These are phyloP conservation scores for Halcyon leucocephala DNA, from an alignment of 2,797 vertebrate genomes.

Conservation along the genomic window DNA sequence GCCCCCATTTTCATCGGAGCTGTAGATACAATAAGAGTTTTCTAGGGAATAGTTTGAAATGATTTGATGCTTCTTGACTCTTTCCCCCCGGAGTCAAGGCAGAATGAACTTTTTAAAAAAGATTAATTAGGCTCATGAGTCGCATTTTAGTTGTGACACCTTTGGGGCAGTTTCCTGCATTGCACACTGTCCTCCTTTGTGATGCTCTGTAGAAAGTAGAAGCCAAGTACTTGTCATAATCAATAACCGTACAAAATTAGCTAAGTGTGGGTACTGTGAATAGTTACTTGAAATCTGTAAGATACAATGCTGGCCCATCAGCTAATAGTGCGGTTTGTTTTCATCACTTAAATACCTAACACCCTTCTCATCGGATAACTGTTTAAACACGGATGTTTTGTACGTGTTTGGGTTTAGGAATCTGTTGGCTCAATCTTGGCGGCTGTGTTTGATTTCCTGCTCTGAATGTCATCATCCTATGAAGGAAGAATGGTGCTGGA, in stretches of 20 bases:
- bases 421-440: neutral
- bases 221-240: neutral
- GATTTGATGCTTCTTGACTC: neutral
- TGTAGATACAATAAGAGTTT: neutral
- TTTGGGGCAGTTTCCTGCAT: neutral
- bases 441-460: neutral
- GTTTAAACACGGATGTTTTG: neutral
- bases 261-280: neutral
- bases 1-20: neutral
- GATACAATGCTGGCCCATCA: fast-evolving
- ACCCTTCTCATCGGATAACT: neutral
- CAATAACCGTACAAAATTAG: neutral
- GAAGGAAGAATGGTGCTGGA: neutral
- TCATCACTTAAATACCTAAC: neutral
- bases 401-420: neutral
- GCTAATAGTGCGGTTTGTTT: neutral
- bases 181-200: neutral
- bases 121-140: neutral
- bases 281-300: neutral
- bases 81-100: neutral
- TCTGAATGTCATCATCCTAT: neutral
- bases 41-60: neutral
- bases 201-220: neutral
- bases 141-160: neutral
- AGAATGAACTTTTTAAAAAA: neutral